These are phyloP conservation scores for Pungitius pungitius DNA, from an alignment of 2,113 vertebrate genomes.

Conservation along the genomic window DNA sequence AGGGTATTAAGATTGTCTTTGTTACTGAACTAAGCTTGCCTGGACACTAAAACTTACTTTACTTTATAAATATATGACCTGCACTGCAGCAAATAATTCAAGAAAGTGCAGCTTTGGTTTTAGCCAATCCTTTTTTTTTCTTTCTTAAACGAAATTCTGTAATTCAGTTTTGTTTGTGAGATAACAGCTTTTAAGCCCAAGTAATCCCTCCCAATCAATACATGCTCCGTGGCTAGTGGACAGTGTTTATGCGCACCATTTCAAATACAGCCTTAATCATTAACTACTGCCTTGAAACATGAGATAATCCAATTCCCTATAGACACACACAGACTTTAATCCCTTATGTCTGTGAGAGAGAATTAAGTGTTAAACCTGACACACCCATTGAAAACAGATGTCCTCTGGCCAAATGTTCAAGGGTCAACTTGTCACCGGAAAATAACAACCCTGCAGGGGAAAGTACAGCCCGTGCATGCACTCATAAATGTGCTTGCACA, in stretches of 20 bases:
- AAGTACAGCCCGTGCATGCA: background rate
- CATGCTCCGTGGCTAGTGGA: constrained; percentile 15
- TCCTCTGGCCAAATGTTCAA: constrained; percentile 43
- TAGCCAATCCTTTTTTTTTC: background rate
- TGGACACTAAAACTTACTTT: background rate
- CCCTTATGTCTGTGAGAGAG: constrained; percentile 41
- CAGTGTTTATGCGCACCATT: constrained; percentile 53
- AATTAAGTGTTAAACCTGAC: constrained; percentile 43
- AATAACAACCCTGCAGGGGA: constrained; percentile 44
- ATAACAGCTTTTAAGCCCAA: constrained; percentile 23
- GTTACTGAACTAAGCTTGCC: background rate
- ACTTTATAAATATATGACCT: background rate
- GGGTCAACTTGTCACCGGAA: constrained; percentile 49
- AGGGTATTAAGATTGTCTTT: background rate
- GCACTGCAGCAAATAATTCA: background rate
- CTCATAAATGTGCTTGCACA: background rate
- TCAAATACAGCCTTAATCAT: constrained; percentile 65
- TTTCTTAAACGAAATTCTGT: background rate
- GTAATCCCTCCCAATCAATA: constrained; percentile 56
- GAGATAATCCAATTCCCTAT: constrained; percentile 46
- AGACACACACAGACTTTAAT: constrained; percentile 53
- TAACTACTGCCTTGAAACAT: constrained; percentile 47
- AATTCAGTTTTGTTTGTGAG: constrained; percentile 8
- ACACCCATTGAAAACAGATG: constrained; percentile 49
- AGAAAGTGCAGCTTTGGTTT: background rate